A percentile compares a stretch with the other conserved stretches of the same genome.
These are phyloP conservation scores for Syngnathus typhle DNA, from an alignment of 2,113 vertebrate genomes.

Conservation along the genomic window DNA sequence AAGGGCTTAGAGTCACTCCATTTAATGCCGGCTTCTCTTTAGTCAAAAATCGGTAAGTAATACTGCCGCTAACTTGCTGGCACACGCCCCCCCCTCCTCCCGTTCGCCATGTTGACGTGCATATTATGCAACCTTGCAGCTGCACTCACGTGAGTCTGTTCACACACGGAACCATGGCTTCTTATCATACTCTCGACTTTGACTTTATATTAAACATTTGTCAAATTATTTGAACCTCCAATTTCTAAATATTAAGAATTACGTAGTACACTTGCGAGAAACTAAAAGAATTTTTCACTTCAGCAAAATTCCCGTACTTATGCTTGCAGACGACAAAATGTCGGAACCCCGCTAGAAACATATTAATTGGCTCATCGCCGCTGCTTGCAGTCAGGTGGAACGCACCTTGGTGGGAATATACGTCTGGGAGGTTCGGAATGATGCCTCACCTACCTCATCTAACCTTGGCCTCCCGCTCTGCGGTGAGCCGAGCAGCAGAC, in stretches of 20 bases:
- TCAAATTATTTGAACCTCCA: neutral
- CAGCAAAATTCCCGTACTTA: neutral
- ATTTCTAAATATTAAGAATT: neutral
- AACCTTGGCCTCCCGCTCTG: slow-evolving; percentile 13
- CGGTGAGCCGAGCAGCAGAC: slow-evolving; percentile 27
- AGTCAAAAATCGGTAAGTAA: slow-evolving; percentile 42
- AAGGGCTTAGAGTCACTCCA: slow-evolving; percentile 67
- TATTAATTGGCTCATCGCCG: slow-evolving; percentile 52
- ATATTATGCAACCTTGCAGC: neutral
- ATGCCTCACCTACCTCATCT: slow-evolving; percentile 13
- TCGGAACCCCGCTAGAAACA: slow-evolving; percentile 34
- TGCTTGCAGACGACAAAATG: neutral
- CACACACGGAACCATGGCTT: neutral
- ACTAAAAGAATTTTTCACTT: too few species aligned
- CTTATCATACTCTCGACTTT: neutral
- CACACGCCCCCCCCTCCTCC: slow-evolving; percentile 19
- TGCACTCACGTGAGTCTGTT: neutral
- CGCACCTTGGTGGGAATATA: slow-evolving; percentile 32
- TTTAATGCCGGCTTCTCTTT: slow-evolving; percentile 67
- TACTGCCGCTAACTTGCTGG: slow-evolving; percentile 42
- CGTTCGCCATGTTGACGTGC: slow-evolving; percentile 5
- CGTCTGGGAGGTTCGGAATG: slow-evolving; percentile 25
- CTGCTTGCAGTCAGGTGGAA: slow-evolving; percentile 38
- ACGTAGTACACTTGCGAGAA: too few species aligned
- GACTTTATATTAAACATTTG: neutral